phyloP scores from a whole-genome alignment of 2,797 vertebrate species.

The Gadopsis marmoratus region DNA sequence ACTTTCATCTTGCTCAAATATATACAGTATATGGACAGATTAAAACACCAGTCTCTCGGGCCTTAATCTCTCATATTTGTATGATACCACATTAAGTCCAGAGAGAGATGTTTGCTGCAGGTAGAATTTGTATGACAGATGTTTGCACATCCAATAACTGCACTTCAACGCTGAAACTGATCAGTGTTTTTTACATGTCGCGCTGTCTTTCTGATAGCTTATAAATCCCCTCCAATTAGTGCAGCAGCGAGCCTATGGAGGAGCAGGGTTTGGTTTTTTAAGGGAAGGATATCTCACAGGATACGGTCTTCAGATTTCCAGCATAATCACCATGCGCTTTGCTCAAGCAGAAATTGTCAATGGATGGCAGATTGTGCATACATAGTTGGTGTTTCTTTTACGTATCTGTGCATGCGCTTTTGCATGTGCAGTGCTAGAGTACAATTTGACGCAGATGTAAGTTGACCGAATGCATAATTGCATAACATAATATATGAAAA shows the following conservation, averaged over 20 bases:
- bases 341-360: constrained; percentile 26
- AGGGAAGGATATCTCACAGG: constrained; percentile 30
- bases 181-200: constrained; percentile 23
- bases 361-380: constrained; percentile 25
- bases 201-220: constrained; percentile 37
- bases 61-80: constrained; percentile 30
- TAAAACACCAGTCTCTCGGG: constrained; percentile 47
- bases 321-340: constrained; percentile 48
- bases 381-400: background rate
- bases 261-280: constrained; percentile 14
- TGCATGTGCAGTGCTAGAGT: background rate
- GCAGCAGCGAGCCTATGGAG: constrained; percentile 30
- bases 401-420: background rate
- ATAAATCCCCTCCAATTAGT: constrained; percentile 59
- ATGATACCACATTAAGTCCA: constrained; percentile 21
- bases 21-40: constrained; percentile 33
- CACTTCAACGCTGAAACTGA: constrained; percentile 26
- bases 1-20: constrained; percentile 55
- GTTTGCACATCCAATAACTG: constrained; percentile 35
- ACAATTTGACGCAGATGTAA: constrained; percentile 23
- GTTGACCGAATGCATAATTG: constrained; percentile 25
- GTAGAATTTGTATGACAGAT: constrained; percentile 30
- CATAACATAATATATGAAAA: constrained; percentile 26
- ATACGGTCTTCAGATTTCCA: constrained; percentile 39
- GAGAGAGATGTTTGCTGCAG: constrained; percentile 31